Conservation (phyloP, 2,113 vertebrate species). For the Pleuronectes platessa region DNA sequence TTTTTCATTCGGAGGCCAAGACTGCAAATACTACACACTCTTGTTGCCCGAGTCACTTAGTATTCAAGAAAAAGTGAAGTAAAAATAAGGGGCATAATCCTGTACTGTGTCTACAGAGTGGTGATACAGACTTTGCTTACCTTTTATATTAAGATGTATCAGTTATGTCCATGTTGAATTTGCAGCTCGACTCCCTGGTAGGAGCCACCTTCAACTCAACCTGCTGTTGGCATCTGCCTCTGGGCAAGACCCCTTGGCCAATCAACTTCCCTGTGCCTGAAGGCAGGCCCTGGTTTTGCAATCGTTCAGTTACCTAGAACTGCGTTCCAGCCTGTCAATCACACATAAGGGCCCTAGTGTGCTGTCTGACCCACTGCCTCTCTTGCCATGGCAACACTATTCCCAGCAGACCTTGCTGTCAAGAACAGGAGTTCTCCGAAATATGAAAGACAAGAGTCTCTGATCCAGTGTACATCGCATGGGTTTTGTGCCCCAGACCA, state of each 20-base stretch:
- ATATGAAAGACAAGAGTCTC: conserved; percentile 63
- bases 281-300: conserved; percentile 34
- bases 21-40: neutral
- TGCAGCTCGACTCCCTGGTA: neutral
- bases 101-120: neutral
- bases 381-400: conserved; percentile 63
- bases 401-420: conserved; percentile 75
- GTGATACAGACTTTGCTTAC: neutral
- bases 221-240: conserved; percentile 48
- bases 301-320: conserved; percentile 37
- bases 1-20: neutral
- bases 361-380: conserved; percentile 59
- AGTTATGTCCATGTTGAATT: conserved; percentile 8
- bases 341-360: conserved; percentile 39
- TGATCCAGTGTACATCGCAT: conserved; percentile 44
- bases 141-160: conserved; percentile 38
- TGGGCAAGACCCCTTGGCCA: conserved; percentile 36
- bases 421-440: conserved; percentile 60
- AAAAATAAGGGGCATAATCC: conserved; percentile 10
- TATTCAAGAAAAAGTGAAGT: neutral
- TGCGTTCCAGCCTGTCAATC: conserved; percentile 67
- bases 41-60: neutral
- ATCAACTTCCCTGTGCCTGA: conserved; percentile 34
- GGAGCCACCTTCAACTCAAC: conserved; percentile 29
- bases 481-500: conserved; percentile 26